Conservation (phyloP, 2,888 invertebrate genomes). For the Dendrolimus pini region DNA sequence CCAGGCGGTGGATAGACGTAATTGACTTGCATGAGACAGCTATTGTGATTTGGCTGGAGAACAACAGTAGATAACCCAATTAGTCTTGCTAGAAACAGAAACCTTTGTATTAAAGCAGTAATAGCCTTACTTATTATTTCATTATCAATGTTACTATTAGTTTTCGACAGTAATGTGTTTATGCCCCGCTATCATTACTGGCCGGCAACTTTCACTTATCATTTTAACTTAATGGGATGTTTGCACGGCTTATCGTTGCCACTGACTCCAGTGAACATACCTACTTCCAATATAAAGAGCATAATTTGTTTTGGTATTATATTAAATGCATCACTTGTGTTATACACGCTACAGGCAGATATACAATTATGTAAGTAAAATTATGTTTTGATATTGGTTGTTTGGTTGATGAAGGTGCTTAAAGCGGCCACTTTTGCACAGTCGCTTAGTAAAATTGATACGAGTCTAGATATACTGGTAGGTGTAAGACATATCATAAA, state of each 20-base stretch:
- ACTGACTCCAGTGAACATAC: background rate
- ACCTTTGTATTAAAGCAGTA: background rate
- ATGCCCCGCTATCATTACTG: background rate
- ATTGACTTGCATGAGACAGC: constrained; percentile 69
- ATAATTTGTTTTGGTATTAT: background rate
- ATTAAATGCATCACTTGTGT: background rate
- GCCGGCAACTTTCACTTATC: background rate
- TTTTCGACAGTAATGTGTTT: background rate
- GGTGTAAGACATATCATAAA: too few relatives aligned
- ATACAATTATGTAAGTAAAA: too few relatives aligned
- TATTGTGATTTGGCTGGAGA: constrained; percentile 51
- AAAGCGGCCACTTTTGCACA: too few relatives aligned
- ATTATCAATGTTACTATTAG: background rate
- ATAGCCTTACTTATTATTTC: background rate
- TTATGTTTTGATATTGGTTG: too few relatives aligned
- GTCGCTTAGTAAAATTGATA: too few relatives aligned
- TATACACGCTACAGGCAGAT: too few relatives aligned
- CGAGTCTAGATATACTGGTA: too few relatives aligned
- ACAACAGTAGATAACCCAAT: background rate
- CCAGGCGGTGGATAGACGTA: constrained; percentile 65
- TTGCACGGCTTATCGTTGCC: constrained; percentile 1
- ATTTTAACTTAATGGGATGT: constrained; percentile 4
- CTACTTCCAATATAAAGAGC: background rate
- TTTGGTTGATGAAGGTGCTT: too few relatives aligned
- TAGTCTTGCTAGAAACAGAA: background rate